Conservation (phyloP, 2,888 invertebrate genomes). For the Amphimallon solstitiale region DNA sequence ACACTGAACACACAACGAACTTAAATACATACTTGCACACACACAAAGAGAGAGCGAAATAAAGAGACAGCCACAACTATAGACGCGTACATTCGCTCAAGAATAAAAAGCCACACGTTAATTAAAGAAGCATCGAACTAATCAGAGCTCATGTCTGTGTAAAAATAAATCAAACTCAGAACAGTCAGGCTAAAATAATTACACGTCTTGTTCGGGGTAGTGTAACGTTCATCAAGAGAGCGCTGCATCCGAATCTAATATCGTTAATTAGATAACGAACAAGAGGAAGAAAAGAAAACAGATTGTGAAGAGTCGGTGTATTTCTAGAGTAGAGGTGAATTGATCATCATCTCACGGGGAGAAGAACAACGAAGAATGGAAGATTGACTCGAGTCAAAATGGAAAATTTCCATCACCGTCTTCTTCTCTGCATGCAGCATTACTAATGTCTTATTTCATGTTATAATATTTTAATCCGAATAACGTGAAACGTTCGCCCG, state of each 20-base stretch:
- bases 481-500: constrained; percentile 41
- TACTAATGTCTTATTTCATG: constrained; percentile 50
- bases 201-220: constrained; percentile 64
- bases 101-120: constrained; percentile 60
- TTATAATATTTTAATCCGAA: constrained; percentile 44
- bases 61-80: neutral
- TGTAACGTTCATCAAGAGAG: constrained; percentile 62
- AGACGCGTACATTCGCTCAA: constrained; percentile 39
- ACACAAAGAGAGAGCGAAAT: constrained; percentile 31
- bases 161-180: constrained; percentile 65
- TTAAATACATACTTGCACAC: neutral
- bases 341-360: constrained; percentile 19
- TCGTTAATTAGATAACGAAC: constrained; percentile 63
- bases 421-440: constrained; percentile 13
- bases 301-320: constrained; percentile 20
- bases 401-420: constrained; percentile 7
- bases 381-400: constrained; percentile 52
- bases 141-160: constrained; percentile 64
- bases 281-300: constrained; percentile 31
- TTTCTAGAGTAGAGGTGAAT: constrained; percentile 14
- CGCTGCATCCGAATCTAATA: constrained; percentile 64
- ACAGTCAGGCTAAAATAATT: constrained; percentile 64
- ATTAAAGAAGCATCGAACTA: constrained; percentile 66
- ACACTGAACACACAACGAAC: constrained; percentile 42
- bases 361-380: constrained; percentile 58